These are phyloP conservation scores for Astyanax mexicanus DNA, from an alignment of 2,797 vertebrate species.

Conservation along the genomic window DNA sequence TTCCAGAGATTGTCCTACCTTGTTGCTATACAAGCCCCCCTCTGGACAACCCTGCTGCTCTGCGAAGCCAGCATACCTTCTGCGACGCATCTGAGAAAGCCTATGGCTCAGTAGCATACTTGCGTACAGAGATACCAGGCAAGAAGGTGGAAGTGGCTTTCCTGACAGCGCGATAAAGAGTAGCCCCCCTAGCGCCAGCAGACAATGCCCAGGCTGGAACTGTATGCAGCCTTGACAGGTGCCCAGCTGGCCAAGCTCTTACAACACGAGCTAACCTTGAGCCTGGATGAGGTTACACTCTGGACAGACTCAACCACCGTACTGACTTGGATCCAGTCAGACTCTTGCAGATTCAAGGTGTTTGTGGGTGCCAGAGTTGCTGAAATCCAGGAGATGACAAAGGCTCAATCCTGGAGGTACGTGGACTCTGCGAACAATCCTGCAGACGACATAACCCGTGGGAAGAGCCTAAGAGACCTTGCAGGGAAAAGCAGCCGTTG, in stretches of 20 bases:
- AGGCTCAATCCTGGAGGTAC: too few species aligned
- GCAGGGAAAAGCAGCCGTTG: too few species aligned
- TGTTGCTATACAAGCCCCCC: neutral
- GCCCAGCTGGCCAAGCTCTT: neutral
- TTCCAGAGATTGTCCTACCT: neutral
- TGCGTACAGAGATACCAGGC: neutral
- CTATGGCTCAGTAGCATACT: neutral
- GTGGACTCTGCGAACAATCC: too few species aligned
- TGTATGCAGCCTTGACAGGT: neutral
- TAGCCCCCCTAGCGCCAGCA: neutral
- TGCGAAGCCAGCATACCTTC: neutral
- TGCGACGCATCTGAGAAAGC: neutral
- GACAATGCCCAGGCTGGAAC: neutral
- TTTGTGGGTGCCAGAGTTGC: neutral
- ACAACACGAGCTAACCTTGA: neutral
- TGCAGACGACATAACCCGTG: too few species aligned
- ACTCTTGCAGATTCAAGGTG: neutral
- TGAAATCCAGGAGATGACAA: too few species aligned
- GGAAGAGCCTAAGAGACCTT: too few species aligned
- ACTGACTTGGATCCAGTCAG: neutral
- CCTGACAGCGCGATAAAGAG: neutral
- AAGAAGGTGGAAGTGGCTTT: neutral
- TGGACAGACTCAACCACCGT: constrained; percentile 6
- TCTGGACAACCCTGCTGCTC: neutral
- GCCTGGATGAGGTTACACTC: neutral